Conservation (phyloP, 53 echinoderm and acorn worm species). For the Holothuria leucospilota region DNA sequence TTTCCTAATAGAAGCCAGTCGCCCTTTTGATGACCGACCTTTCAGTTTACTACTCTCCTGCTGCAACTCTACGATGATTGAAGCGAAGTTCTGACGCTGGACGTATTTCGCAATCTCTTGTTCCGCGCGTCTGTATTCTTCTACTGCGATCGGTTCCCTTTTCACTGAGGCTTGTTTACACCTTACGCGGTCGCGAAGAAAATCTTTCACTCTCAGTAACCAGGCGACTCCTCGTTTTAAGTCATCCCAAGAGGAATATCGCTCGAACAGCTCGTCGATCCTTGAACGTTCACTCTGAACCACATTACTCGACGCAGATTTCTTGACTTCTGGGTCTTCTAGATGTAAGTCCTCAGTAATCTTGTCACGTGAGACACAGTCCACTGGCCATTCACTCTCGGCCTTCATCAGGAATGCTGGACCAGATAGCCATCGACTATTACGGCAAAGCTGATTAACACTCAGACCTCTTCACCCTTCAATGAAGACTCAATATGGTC, state of each 20-base stretch:
- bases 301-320: not conserved
- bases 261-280: constrained; percentile 14
- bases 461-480: constrained; percentile 26
- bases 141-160: not conserved
- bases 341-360: too few species aligned
- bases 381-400: too few species aligned
- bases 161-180: not conserved
- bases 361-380: too few species aligned
- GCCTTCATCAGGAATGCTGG: too few species aligned
- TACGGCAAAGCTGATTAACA: too few species aligned
- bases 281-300: too few species aligned
- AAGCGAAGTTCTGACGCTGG: constrained; percentile 11
- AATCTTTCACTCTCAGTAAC: constrained; percentile 48
- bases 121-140: constrained; percentile 51
- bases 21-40: too few species aligned
- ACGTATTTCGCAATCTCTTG: constrained; percentile 43
- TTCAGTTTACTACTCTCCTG: too few species aligned
- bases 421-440: too few species aligned
- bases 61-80: too few species aligned
- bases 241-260: constrained; percentile 58
- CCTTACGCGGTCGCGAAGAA: not conserved
- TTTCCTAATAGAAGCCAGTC: not conserved
- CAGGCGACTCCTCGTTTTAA: constrained; percentile 52
- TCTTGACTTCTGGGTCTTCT: too few species aligned
- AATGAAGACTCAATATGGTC: too few species aligned